phyloP scores from a whole-genome alignment of 2,113 vertebrate genomes.

The Varanus komodoensis region DNA sequence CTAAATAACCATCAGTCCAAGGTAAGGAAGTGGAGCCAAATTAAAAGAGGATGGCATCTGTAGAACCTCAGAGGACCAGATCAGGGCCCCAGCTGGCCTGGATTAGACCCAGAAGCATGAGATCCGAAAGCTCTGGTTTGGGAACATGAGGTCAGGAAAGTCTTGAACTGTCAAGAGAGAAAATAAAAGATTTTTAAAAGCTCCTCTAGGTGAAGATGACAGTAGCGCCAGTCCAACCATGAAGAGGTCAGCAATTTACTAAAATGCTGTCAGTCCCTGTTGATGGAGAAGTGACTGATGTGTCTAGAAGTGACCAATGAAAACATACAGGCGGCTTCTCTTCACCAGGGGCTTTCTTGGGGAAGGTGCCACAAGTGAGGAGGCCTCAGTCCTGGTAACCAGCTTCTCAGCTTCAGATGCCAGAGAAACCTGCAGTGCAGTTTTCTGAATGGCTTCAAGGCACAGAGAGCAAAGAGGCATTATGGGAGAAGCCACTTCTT shows the following conservation, averaged over 20 bases:
- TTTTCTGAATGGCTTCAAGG: background rate
- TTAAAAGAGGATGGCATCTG: too few species aligned
- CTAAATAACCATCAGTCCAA: too few species aligned
- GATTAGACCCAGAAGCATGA: too few species aligned
- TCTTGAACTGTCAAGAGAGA: background rate
- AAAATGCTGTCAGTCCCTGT: too few species aligned
- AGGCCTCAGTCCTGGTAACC: background rate
- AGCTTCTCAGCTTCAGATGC: background rate
- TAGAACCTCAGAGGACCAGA: too few species aligned
- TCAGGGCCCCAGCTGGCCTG: too few species aligned
- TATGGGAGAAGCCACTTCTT: background rate
- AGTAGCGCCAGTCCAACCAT: background rate
- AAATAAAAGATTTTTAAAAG: background rate
- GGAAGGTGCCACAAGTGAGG: background rate
- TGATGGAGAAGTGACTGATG: too few species aligned
- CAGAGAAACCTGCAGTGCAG: background rate
- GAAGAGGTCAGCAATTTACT: background rate
- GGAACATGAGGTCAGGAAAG: too few species aligned
- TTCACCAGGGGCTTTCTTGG: background rate
- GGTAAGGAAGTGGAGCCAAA: too few species aligned
- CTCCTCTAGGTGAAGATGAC: background rate
- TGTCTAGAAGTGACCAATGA: background rate
- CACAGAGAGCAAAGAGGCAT: background rate
- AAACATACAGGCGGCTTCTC: background rate
- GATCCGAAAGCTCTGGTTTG: too few species aligned